Evolutionary conservation across 2,797 vertebrate species (phyloP), one percentile per base, ranked within the genome.

Genomic region (Varecia variegata): DNA sequence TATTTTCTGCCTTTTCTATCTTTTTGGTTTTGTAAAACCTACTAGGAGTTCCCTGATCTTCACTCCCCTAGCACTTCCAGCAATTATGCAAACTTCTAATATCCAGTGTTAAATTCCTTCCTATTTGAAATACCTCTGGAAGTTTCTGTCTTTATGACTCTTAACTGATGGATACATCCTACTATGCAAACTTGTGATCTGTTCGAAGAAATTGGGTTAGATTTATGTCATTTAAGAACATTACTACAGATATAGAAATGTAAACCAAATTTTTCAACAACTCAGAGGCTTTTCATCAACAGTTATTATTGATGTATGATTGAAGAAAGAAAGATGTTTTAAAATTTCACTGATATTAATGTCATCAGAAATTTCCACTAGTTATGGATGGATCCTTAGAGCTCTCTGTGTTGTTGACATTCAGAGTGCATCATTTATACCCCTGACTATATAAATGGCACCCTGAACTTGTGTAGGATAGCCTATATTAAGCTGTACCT

Each of bases 161-260:
- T 50, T 88, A n/a, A 76, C 4, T 68, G 6, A 62, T 1, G 56
- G 32, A 47, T 73, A 58, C 4, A 52, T 52, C 23, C 27, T 58
- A 82, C 30, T 82, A 17, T 40, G n/a, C n/a, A 56, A 74, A 54
- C 9, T 43, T 90, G 7, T 60, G 27, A 93, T 47, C 71, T 87
- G 5, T 60, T 40, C 79, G 27, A 95, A 77, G 21, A 79, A 74
- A 47, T 38, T 83, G 7, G 13, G 2, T 20, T 79, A 73, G 7
- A 82, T 84, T 71, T 96, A 45, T 95, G 32, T 73, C 20, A 45
- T 45, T 92, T 85, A 6, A 60, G 25, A 76, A n/a, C 73, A 93
- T 52, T 80, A 88, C 30, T 70, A 23, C 27, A 83, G 7, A 18
- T 47, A 35, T 27, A 40, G 7, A 90, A 71, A 76, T 30, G 2